Base-by-base conservation (phyloP, 2,797 vertebrate genomes). In the Anguilla obscura region DNA sequence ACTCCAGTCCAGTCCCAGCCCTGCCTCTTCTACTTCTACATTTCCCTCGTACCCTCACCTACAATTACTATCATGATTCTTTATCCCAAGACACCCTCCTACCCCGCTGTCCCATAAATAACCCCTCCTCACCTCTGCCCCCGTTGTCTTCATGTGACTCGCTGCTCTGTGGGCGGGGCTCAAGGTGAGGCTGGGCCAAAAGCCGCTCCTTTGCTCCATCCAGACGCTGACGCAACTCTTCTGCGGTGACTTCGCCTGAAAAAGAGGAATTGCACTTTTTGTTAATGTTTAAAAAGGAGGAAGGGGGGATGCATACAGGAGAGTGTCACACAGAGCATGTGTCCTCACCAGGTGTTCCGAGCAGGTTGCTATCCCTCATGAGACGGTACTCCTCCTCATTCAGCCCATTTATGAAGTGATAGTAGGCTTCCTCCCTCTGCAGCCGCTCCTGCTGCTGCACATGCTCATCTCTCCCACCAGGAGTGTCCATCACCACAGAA, bases 351-450 rank as follows among this genome's bases (percentile, higher is more conserved):
- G 98, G 98, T 66, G 98, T 99, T 92, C 98, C 98, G 90, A 99
- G 95, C 92, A 99, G 96, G 93, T 98, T 98, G 87, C 95, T 93
- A 92, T 99, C 98, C 94, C 98, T 98, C 98, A 99, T 99, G 84
- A 99, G 93, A 76, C 97, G 96, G 92, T 99, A 99, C 90, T 99
- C 98, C 90, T 99, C 98, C 89, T 99, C 98, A 87, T 91, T 98
- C 89, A 99, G 93, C 74, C 97, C 97, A 91, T 98, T 98, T 91
- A 99, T 98, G 92, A 99, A 99, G 93, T 99, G 97, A 91, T 99
- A 99, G 94, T 99, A 99, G 16, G 98, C 97, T 94, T 99, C 98
- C 95, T 99, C 98, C 94, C 98, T 95, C 9, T 96, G 96, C 91
- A 99, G 97, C 91, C 97, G 97, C 91, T 99, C 98, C 92, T 97